Percentiles rank a stretch among this genome's conserved stretches.
These are phyloP conservation scores for Pomatostomus ruficeps DNA, from an alignment of 2,113 vertebrate species.

Conservation along the genomic window DNA sequence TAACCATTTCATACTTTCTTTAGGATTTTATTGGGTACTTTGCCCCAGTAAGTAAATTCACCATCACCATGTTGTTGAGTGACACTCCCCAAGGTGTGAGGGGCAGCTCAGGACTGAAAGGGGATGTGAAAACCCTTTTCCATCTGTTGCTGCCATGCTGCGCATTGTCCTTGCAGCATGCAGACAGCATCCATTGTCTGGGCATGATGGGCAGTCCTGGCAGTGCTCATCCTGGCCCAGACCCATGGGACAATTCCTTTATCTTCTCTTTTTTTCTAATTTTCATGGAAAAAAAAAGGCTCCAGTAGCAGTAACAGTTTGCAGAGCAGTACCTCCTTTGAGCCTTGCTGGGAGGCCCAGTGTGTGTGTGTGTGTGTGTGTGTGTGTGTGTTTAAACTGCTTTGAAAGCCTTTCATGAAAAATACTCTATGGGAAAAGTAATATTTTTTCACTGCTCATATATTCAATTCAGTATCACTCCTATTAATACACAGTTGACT, in stretches of 20 bases:
- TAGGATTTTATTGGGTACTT: background rate
- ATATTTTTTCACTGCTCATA: slow-evolving; percentile 8
- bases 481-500: slow-evolving; percentile 22
- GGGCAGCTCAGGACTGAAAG: background rate
- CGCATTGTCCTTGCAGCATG: background rate
- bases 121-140: background rate
- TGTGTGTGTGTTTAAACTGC: background rate
- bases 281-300: background rate
- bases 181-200: background rate
- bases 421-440: background rate
- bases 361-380: background rate
- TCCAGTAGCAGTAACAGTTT: background rate
- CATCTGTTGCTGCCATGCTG: background rate
- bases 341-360: background rate
- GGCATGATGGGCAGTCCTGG: background rate
- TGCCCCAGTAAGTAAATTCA: background rate
- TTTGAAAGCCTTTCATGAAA: slow-evolving; percentile 6
- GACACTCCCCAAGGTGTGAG: background rate
- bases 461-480: background rate
- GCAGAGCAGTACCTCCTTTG: background rate
- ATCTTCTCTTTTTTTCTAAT: background rate
- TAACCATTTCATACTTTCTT: background rate
- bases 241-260: background rate
- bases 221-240: background rate
- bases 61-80: background rate